Evolutionary conservation across 2,797 vertebrate genomes (phyloP), one percentile per base, ranked within the genome.

Genomic region (Yasuhikotakia modesta): DNA sequence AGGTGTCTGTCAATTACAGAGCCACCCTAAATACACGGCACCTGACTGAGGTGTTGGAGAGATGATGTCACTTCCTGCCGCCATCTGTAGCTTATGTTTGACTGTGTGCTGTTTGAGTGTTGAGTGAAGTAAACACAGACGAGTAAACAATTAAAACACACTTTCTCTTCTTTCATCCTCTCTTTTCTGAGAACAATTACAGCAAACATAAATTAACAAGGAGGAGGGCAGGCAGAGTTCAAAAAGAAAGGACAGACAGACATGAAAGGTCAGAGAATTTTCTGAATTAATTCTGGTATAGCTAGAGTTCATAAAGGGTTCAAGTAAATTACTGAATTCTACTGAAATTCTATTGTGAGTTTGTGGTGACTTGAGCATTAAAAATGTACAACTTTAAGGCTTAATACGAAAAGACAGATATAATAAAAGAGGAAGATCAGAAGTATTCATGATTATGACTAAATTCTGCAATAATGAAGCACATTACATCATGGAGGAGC

Each of bases 401-500:
- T 43, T 11, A 53, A 55, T 43, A 50, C 12, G 43, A 24, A 48
- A 22, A 39, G 32, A 61, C 19, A 46, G 12, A n/a, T n/a, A n/a
- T n/a, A n/a, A 48, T 19, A 61, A 21, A 61, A 48, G 13, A 48
- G 13, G 50, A 65, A 65, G 1, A 43, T 19, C 21, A 46, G 55
- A 32, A 72, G 67, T 53, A 65, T 68, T 46, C 24, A 27, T 58
- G 64, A 58, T 48, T 76, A 68, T 68, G 27, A 46, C 24, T 46
- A 19, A 76, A 76, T 60, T 68, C 74, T 68, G 64, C 64, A 88
- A 87, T 92, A 92, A 93, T 90, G 91, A 92, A 89, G 92, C 86
- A 93, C 65, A 95, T 96, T 96, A 94, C 94, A 94, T 97, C 95
- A 95, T 93, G 95, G 95, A 94, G 93, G 93, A 94, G 93, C 94